phyloP scores from a whole-genome alignment of 2,113 vertebrate genomes.

The Egretta garzetta region DNA sequence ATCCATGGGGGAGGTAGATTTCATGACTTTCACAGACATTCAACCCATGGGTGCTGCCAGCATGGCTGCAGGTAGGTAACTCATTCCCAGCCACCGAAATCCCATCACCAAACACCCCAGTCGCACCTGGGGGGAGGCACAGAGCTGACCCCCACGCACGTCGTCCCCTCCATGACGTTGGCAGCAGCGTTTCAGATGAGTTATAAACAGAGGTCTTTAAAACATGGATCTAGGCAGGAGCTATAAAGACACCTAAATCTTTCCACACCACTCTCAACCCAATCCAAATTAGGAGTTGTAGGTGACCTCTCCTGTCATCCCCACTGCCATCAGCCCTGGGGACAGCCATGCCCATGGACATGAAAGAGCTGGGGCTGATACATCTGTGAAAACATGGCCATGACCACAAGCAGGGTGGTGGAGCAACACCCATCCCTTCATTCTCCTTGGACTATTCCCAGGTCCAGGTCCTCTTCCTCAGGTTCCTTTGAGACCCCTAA shows the following conservation, averaged over 20 bases:
- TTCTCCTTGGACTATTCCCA: background rate
- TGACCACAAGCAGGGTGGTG: background rate
- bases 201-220: background rate
- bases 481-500: background rate
- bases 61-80: background rate
- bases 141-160: fast-evolving
- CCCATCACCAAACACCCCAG: fast-evolving
- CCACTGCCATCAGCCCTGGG: background rate
- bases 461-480: background rate
- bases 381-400: background rate
- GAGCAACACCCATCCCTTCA: background rate
- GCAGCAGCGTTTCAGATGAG: background rate
- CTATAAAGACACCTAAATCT: background rate
- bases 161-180: fast-evolving
- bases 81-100: background rate
- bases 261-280: background rate
- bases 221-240: background rate
- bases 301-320: background rate
- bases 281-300: background rate
- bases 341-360: background rate
- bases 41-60: background rate
- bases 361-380: background rate
- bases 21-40: background rate
- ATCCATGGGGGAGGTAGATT: fast-evolving
- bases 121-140: fast-evolving